Percentiles rank a stretch among this genome's conserved stretches.
Evolutionary conservation across 2,797 vertebrate genomes (phyloP).

Genomic region (Muscicapa comitata): DNA sequence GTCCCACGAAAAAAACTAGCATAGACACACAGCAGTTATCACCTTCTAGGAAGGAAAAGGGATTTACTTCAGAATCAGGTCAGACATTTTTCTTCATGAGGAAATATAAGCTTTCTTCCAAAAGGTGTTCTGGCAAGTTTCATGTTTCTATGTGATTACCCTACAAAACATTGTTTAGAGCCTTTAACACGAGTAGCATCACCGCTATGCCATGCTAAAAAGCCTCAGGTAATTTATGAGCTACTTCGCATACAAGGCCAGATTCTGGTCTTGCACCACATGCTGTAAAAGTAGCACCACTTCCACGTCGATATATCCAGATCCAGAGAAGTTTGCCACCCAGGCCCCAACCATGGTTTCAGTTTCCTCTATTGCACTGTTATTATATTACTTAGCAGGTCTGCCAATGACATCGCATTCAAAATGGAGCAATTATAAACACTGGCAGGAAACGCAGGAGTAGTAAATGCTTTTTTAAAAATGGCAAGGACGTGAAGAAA

Average conservation of each 20-base stretch:
- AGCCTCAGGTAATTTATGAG: background rate
- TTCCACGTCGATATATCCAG: background rate
- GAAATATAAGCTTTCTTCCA: background rate
- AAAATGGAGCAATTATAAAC: conserved; percentile 59
- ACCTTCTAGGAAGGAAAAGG: background rate
- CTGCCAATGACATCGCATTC: conserved; percentile 1
- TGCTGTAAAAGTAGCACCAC: background rate
- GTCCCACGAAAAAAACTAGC: background rate
- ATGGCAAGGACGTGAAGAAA: conserved; percentile 52
- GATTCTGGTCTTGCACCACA: background rate
- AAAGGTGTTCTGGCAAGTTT: background rate
- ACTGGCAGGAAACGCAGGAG: conserved; percentile 28
- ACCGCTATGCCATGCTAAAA: accelerated
- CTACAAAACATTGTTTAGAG: background rate
- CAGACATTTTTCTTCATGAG: background rate
- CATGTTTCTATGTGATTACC: background rate
- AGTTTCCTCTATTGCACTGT: conserved; percentile 23
- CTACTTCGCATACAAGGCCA: background rate
- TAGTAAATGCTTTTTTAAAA: conserved; percentile 50
- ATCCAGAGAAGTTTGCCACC: background rate
- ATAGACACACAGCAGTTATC: background rate
- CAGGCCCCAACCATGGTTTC: background rate
- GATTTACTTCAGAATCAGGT: background rate
- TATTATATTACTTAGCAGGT: conserved; percentile 47
- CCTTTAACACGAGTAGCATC: background rate